Evolutionary conservation across 2,797 vertebrate genomes (phyloP).

Genomic region (Pseudotriccus pelzelni): DNA sequence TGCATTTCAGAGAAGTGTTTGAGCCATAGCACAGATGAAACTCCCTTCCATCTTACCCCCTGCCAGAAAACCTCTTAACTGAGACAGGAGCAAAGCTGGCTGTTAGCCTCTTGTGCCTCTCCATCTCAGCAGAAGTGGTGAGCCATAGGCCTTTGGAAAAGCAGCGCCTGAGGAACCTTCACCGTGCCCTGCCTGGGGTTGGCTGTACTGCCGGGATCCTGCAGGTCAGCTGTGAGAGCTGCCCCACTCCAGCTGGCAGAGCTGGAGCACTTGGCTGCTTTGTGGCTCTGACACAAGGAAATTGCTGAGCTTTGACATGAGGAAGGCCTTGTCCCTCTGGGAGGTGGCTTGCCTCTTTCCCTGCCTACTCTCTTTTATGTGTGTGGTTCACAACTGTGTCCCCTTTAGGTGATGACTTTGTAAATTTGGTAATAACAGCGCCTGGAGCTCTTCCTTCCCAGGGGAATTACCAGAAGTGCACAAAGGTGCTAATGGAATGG

Average conservation of each 20-base stretch:
- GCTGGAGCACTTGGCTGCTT: not conserved
- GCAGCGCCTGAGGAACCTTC: not conserved
- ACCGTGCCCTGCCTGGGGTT: rapidly evolving
- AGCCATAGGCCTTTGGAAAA: not conserved
- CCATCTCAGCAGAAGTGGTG: not conserved
- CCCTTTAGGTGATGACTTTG: not conserved
- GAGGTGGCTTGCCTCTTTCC: not conserved
- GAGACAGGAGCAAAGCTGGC: not conserved
- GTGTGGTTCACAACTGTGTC: not conserved
- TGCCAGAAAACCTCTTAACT: not conserved
- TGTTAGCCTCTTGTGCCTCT: not conserved
- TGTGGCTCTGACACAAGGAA: not conserved
- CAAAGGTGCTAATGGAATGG: not conserved
- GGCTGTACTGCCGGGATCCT: rapidly evolving
- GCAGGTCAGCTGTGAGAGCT: not conserved
- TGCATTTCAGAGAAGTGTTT: not conserved
- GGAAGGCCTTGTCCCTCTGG: not conserved
- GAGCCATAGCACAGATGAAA: rapidly evolving
- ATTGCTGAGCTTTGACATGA: not conserved
- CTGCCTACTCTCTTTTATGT: not conserved
- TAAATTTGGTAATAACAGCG: not conserved
- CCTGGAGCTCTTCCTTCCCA: not conserved
- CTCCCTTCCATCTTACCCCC: not conserved
- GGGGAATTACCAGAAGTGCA: not conserved
- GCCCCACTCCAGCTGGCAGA: not conserved